Evolutionary conservation across 2,888 invertebrate genomes (phyloP).

Genomic region (Drosophila austrosaltans): DNA sequence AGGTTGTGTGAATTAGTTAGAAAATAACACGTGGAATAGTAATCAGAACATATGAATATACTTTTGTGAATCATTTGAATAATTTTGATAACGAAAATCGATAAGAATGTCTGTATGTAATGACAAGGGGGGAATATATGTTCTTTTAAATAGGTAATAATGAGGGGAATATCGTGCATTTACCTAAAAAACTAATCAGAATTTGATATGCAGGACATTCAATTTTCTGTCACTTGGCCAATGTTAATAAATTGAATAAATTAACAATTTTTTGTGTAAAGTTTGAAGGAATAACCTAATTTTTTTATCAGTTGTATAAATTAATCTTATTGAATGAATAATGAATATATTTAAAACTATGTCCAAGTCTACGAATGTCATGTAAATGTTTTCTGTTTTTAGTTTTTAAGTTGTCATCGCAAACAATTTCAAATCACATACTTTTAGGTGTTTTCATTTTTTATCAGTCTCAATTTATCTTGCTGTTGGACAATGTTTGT

Average conservation of each 20-base stretch:
- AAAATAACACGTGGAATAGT: neutral
- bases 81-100: neutral
- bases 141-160: no score
- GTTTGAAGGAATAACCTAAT: no score
- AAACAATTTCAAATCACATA: constrained; percentile 48
- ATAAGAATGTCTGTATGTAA: neutral
- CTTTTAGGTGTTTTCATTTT: constrained; percentile 52
- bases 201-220: no score
- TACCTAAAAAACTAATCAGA: no score
- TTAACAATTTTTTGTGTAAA: no score
- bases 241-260: no score
- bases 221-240: no score
- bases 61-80: neutral
- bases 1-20: neutral
- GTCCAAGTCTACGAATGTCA: neutral
- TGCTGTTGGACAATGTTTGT: constrained; percentile 53
- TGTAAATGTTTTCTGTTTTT: neutral
- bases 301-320: no score
- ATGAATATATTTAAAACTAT: neutral
- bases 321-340: no score
- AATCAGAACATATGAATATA: neutral
- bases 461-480: constrained; percentile 64
- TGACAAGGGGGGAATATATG: no score
- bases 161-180: no score
- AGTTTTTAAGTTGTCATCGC: neutral